These are phyloP conservation scores for Pristionchus fissidentatus DNA, from an alignment of 2,888 invertebrate genomes.

Conservation along the genomic window DNA sequence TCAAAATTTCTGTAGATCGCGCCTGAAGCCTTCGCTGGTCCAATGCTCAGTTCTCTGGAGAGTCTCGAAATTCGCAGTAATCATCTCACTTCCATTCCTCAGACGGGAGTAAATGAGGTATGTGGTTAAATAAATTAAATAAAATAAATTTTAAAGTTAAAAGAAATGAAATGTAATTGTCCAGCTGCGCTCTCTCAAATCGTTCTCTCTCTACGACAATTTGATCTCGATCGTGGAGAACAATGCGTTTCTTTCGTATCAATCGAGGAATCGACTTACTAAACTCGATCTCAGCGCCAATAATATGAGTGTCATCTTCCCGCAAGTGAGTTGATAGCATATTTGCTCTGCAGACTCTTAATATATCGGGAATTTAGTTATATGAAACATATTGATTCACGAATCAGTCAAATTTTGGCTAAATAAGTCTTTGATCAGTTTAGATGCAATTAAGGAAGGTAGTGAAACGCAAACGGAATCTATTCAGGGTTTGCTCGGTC, in stretches of 20 bases:
- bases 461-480: background rate
- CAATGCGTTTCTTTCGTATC: constrained; percentile 66
- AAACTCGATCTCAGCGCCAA: constrained; percentile 68
- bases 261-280: constrained; percentile 58
- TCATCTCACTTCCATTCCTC: constrained; percentile 61
- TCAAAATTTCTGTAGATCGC: constrained; percentile 53
- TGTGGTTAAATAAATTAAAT: background rate
- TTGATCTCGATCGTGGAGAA: constrained; percentile 63
- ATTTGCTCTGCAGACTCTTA: background rate
- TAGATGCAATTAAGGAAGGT: too few species aligned
- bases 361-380: background rate
- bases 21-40: constrained; percentile 65
- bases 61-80: constrained; percentile 70
- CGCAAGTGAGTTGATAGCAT: constrained; percentile 41
- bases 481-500: constrained; percentile 40
- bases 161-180: background rate
- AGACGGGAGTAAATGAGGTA: constrained; percentile 58
- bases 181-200: constrained; percentile 52
- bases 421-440: too few species aligned
- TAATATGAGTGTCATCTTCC: constrained; percentile 64
- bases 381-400: too few species aligned
- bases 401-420: too few species aligned
- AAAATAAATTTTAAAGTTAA: background rate
- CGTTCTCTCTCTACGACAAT: constrained; percentile 62
- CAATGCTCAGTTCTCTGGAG: constrained; percentile 58